Base-by-base conservation (phyloP, 2,888 invertebrate species). In the Onthophagus sagittarius region DNA sequence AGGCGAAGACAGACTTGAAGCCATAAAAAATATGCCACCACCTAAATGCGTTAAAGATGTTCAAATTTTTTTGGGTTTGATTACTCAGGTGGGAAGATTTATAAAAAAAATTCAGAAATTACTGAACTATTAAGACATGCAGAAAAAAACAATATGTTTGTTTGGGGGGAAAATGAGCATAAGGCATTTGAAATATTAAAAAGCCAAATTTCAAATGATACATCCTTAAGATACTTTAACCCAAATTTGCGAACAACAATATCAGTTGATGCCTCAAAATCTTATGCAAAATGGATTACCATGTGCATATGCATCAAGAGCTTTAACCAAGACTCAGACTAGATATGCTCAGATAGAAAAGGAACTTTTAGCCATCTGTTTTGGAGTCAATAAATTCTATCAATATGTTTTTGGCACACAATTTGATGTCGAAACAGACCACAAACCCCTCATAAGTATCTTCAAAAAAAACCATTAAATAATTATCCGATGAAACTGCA, bases 381-480 rank as follows among this genome's bases (percentile, higher is more conserved):
- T n/a, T n/a, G n/a, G n/a, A n/a, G n/a, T n/a, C n/a, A n/a, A n/a
- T n/a, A n/a, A n/a, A n/a, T n/a, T n/a, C n/a, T 62, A 77, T 65
- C 78, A 79, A 64, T 81, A 78, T 75, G 31, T 80, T 23, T 79
- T 71, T 73, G 79, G 79, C 6, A 75, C 70, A 77, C 70, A 70
- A 71, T 74, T 80, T 11, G 73, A 15, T 15, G 77, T 81, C 32
- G 79, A 81, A 75, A 81, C 78, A 9, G 80, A 82, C 75, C 82
- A 82, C 65, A 77, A 78, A 65, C 81, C 82, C 7, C 63, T 78
- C 9, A 72, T 78, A 7, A 39, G 33, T 11, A 76, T 77, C 23
- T 75, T 78, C 33, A n/a, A n/a, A 77, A 79, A 70, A 79, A 79
- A 75, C 73, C 75, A 5, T 70, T 79, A 72, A 75, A 77, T 74